These are phyloP conservation scores for Hippocampus zosterae DNA, from an alignment of 2,113 vertebrate genomes.

Conservation along the genomic window DNA sequence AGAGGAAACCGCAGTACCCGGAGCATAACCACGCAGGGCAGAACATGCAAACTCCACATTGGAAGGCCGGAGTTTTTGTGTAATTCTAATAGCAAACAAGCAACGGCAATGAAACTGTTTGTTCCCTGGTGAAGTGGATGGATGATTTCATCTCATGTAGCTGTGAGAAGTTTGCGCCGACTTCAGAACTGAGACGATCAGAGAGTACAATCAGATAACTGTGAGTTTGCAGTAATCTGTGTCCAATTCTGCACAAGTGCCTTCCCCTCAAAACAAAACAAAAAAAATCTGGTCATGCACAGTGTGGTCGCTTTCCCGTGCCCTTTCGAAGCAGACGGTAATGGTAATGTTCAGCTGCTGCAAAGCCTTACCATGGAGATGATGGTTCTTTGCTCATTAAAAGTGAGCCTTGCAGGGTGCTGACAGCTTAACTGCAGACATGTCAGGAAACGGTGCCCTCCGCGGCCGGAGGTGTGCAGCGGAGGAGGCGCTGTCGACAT, in stretches of 20 bases:
- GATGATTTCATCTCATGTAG: neutral
- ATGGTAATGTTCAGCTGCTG: constrained; percentile 57
- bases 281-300: constrained; percentile 44
- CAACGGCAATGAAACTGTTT: neutral
- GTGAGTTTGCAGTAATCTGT: constrained; percentile 53
- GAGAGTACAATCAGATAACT: constrained; percentile 62
- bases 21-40: too few relatives aligned
- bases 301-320: constrained; percentile 22
- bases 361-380: constrained; percentile 51
- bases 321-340: constrained; percentile 21
- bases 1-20: too few relatives aligned
- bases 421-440: constrained; percentile 72
- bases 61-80: neutral
- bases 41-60: too few relatives aligned
- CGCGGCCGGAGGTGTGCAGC: constrained; percentile 54
- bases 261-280: constrained; percentile 33
- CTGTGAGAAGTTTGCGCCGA: constrained; percentile 21
- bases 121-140: neutral
- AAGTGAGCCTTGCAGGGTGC: constrained; percentile 54
- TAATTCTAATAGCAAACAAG: neutral
- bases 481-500: constrained; percentile 30
- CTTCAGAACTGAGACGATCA: constrained; percentile 47
- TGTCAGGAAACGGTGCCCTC: constrained; percentile 62
- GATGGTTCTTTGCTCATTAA: constrained; percentile 49
- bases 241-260: constrained; percentile 54